These are phyloP conservation scores for Grantiella picta DNA, from an alignment of 2,113 vertebrate species.

Conservation along the genomic window DNA sequence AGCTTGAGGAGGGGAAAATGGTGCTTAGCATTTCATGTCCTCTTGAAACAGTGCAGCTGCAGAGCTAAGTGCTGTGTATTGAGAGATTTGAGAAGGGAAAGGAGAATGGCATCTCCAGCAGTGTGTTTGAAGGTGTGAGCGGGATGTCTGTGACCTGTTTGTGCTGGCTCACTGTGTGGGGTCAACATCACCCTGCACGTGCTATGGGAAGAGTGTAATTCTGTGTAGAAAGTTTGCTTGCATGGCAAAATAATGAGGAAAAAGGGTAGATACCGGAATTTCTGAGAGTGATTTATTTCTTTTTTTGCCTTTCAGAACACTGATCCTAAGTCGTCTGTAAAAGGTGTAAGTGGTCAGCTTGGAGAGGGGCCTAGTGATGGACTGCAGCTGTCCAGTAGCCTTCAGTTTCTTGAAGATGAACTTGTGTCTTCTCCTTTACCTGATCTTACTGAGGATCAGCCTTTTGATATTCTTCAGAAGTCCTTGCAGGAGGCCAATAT, in stretches of 20 bases:
- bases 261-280: neutral
- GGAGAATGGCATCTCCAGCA: neutral
- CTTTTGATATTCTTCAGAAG: slow-evolving; percentile 98
- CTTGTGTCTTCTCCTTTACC: slow-evolving; percentile 86
- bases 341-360: slow-evolving; percentile 85
- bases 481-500: slow-evolving; percentile 98
- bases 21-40: neutral
- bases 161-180: neutral
- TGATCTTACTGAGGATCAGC: slow-evolving; percentile 93
- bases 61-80: neutral
- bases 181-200: neutral
- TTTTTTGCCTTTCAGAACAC: slow-evolving; percentile 69
- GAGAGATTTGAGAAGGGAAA: neutral
- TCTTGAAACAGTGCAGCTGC: neutral
- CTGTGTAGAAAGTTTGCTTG: neutral
- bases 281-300: neutral
- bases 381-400: slow-evolving; percentile 91
- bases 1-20: neutral
- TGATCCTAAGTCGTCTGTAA: slow-evolving; percentile 83
- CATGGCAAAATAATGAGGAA: neutral
- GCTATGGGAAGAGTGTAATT: neutral
- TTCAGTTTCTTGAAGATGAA: slow-evolving; percentile 96
- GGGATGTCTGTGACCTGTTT: neutral
- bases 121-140: neutral
- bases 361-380: slow-evolving; percentile 84